These are phyloP conservation scores for Salvelinus alpinus DNA, from an alignment of 2,113 vertebrate genomes.

Conservation along the genomic window DNA sequence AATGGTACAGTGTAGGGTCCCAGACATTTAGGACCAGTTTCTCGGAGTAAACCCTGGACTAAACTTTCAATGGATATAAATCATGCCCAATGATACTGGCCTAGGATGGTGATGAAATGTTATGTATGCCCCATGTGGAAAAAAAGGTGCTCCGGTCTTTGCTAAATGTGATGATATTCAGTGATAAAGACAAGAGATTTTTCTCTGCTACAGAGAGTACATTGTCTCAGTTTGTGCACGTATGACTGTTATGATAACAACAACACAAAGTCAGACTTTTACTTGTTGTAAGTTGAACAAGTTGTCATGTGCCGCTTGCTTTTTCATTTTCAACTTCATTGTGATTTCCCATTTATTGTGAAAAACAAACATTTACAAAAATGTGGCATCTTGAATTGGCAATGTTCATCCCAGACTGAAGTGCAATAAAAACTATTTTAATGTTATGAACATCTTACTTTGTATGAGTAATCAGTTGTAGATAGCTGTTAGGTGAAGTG, in stretches of 20 bases:
- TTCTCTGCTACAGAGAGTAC: background rate
- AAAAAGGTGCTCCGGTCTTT: background rate
- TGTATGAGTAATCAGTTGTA: background rate
- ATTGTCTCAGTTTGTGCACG: conserved; percentile 4
- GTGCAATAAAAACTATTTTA: background rate
- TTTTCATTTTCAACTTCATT: background rate
- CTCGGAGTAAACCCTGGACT: background rate
- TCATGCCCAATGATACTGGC: background rate
- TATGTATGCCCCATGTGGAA: background rate
- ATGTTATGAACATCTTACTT: background rate
- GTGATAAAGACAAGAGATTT: background rate
- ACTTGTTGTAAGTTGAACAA: conserved; percentile 6
- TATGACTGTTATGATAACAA: background rate
- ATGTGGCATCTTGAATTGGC: background rate
- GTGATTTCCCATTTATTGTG: conserved; percentile 3
- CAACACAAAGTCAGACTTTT: background rate
- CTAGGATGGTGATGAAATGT: background rate
- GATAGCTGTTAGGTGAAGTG: background rate
- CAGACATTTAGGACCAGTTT: background rate
- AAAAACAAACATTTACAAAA: background rate
- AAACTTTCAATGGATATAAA: background rate
- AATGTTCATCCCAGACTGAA: background rate
- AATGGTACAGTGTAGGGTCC: conserved; percentile 7
- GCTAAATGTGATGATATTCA: background rate
- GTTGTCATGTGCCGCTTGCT: conserved; percentile 11